Evolutionary conservation across 2,797 vertebrate species (phyloP).

Genomic region (Esox lucius): DNA sequence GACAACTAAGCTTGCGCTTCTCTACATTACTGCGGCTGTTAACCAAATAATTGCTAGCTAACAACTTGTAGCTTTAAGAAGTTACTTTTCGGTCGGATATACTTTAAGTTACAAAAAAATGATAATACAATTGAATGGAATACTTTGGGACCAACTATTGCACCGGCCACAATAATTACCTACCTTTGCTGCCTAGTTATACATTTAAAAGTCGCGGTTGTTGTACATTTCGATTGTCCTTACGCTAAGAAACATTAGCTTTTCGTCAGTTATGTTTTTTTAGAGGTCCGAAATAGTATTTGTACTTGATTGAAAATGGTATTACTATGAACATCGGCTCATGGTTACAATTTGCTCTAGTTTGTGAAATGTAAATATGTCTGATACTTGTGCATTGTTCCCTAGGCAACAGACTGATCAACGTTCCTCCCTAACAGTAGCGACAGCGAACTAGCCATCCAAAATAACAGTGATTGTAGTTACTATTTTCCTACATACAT

Average conservation of each 20-base stretch:
- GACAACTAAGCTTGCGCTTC: too few relatives aligned
- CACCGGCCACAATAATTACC: not conserved
- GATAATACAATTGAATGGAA: not conserved
- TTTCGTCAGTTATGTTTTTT: not conserved
- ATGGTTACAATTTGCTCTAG: not conserved
- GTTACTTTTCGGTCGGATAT: too few relatives aligned
- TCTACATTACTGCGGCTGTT: too few relatives aligned
- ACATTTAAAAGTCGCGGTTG: not conserved
- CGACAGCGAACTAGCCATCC: not conserved
- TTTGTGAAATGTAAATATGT: not conserved
- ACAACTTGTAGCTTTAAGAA: too few relatives aligned
- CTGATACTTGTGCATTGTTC: not conserved
- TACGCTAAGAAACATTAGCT: not conserved
- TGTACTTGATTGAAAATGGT: not conserved
- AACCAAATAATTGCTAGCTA: too few relatives aligned
- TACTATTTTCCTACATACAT: not conserved
- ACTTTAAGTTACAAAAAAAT: not conserved
- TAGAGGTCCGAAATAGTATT: not conserved
- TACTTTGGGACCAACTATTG: not conserved
- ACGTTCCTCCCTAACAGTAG: not conserved
- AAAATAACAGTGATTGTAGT: not conserved
- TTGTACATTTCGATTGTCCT: not conserved
- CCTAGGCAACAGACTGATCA: conserved; percentile 7
- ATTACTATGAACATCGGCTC: not conserved
- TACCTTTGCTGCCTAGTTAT: not conserved